phyloP scores from a whole-genome alignment of 2,113 vertebrate genomes.

The Pardalotus punctatus region DNA sequence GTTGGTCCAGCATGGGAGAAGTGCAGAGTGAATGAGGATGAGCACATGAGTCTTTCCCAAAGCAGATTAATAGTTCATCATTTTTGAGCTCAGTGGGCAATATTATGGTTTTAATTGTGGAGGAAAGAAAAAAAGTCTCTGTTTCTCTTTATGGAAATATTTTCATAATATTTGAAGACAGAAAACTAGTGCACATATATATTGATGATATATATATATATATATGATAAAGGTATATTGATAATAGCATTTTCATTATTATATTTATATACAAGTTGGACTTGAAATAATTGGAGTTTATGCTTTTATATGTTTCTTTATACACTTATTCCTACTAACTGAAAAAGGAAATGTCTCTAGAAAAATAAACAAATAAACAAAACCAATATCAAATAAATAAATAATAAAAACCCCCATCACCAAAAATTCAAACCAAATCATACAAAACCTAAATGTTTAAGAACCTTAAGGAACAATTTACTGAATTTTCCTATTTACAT shows the following conservation, averaged over 20 bases:
- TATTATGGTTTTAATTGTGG: background rate
- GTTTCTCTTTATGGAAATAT: background rate
- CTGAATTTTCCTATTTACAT: background rate
- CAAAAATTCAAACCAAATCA: background rate
- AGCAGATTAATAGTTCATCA: background rate
- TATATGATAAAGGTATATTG: background rate
- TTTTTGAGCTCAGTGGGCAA: background rate
- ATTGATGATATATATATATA: too few species aligned
- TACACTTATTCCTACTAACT: background rate
- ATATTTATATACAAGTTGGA: background rate
- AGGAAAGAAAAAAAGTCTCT: background rate
- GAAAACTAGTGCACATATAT: background rate
- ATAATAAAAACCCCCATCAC: background rate
- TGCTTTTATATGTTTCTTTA: background rate
- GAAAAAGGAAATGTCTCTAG: background rate
- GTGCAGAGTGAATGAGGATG: background rate
- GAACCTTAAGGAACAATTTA: background rate
- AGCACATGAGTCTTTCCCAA: background rate
- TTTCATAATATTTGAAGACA: background rate
- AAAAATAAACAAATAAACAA: background rate
- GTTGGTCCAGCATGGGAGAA: background rate
- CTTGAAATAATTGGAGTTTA: background rate
- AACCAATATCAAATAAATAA: background rate
- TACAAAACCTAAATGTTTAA: background rate
- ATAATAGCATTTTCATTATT: background rate